Percentiles rank a stretch among this genome's conserved stretches.
phyloP scores from a whole-genome alignment of 2,888 invertebrate species.

The Drosophila limbata region DNA sequence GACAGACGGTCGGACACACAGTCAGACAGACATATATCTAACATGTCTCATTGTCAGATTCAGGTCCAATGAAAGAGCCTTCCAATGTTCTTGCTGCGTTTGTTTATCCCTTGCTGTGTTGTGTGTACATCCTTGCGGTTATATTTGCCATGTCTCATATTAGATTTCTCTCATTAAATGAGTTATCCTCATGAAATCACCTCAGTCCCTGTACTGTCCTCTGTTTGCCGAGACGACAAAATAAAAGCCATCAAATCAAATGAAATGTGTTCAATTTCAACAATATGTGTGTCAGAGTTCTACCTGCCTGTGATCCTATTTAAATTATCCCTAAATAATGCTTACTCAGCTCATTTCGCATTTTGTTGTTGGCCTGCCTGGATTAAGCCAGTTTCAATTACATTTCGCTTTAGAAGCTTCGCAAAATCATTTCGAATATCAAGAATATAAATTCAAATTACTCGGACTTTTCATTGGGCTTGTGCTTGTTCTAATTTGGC shows the following conservation, averaged over 20 bases:
- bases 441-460: conserved; percentile 41
- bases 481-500: neutral
- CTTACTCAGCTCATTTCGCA: conserved; percentile 59
- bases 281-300: conserved; percentile 23
- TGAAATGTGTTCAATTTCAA: conserved; percentile 55
- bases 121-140: conserved; percentile 26
- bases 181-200: conserved; percentile 65
- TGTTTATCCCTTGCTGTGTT: conserved; percentile 18
- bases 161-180: conserved; percentile 75
- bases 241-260: conserved; percentile 68
- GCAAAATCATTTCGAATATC: conserved; percentile 12
- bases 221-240: conserved; percentile 31
- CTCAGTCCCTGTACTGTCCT: conserved; percentile 23
- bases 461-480: neutral
- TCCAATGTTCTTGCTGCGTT: conserved; percentile 3
- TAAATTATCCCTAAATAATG: conserved; percentile 68
- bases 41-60: conserved; percentile 55
- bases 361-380: conserved; percentile 25
- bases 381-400: conserved; percentile 57
- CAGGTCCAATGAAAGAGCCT: conserved; percentile 19
- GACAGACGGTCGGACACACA: neutral
- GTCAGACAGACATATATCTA: conserved; percentile 6
- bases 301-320: conserved; percentile 44
- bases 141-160: conserved; percentile 54
- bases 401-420: conserved; percentile 22